Conservation (phyloP, 2,888 invertebrate species). For the Cerceris rybyensis region DNA sequence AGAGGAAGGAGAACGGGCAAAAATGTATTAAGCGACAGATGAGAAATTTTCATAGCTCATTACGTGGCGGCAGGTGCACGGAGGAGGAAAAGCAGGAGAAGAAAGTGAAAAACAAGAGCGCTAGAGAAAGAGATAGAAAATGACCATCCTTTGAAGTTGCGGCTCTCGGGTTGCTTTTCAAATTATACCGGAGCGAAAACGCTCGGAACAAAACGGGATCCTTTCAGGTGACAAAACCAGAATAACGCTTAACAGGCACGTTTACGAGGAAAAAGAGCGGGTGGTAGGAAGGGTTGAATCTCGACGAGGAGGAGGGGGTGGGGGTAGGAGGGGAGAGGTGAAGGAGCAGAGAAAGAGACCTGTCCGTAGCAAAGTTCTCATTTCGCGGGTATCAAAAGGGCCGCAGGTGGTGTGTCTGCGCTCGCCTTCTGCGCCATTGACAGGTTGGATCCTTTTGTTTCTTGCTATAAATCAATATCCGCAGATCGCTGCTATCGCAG, state of each 20-base stretch:
- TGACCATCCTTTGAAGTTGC: slow-evolving; percentile 42
- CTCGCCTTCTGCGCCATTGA: slow-evolving; percentile 41
- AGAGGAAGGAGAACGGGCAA: no score
- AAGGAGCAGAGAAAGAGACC: slow-evolving; percentile 31
- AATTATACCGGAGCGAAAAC: slow-evolving; percentile 33
- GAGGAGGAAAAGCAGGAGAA: not conserved
- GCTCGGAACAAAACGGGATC: slow-evolving; percentile 26
- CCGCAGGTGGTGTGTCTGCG: slow-evolving; percentile 47
- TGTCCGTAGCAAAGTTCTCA: slow-evolving; percentile 54
- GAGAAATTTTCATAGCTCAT: slow-evolving; percentile 44
- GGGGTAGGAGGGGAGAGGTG: not conserved
- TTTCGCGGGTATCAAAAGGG: slow-evolving; percentile 52
- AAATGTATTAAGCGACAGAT: slow-evolving; percentile 28
- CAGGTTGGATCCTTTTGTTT: slow-evolving; percentile 56
- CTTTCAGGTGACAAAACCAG: slow-evolving; percentile 45
- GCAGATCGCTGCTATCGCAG: slow-evolving; percentile 43
- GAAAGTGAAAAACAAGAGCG: not conserved
- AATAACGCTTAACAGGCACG: slow-evolving; percentile 46
- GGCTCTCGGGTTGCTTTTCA: slow-evolving; percentile 29
- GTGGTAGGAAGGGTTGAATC: not conserved
- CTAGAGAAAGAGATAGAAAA: slow-evolving; percentile 22
- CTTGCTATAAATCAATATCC: slow-evolving; percentile 55
- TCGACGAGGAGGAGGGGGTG: not conserved
- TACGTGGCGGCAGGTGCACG: slow-evolving; percentile 1
- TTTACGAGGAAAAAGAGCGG: slow-evolving; percentile 29